Evolutionary conservation across 2,797 vertebrate genomes (phyloP).

Genomic region (Argentina silus): DNA sequence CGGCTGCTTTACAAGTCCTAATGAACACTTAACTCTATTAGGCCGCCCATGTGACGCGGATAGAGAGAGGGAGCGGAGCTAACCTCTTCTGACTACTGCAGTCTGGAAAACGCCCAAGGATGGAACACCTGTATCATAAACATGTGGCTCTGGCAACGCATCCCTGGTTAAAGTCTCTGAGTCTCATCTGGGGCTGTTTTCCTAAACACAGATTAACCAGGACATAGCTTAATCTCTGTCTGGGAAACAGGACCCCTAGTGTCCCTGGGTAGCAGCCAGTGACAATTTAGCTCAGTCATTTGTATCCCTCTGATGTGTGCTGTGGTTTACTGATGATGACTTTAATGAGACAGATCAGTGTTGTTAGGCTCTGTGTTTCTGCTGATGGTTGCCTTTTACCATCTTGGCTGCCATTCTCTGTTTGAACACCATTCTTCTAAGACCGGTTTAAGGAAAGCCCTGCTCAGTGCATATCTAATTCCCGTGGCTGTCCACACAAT

Average conservation of each 20-base stretch:
- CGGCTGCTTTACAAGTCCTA: constrained; percentile 49
- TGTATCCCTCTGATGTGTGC: constrained; percentile 53
- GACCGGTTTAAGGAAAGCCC: constrained; percentile 34
- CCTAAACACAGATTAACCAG: no score
- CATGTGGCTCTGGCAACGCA: not conserved
- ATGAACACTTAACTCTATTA: constrained; percentile 54
- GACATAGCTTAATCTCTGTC: no score
- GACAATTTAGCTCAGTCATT: constrained; percentile 55
- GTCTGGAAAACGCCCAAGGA: not conserved
- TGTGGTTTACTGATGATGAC: constrained; percentile 66
- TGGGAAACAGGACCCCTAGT: no score
- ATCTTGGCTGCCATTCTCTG: constrained; percentile 23
- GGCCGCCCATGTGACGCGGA: constrained; percentile 48
- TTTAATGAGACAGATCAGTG: constrained; percentile 69
- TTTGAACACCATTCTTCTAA: not conserved
- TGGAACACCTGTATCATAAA: not conserved
- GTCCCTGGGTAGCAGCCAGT: no score
- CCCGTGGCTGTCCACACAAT: constrained; percentile 39
- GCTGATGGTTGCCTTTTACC: constrained; percentile 51
- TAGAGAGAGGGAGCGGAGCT: not conserved
- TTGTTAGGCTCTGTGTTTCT: constrained; percentile 62
- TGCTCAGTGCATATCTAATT: constrained; percentile 40
- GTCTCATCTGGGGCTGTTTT: no score
- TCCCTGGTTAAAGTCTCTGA: not conserved
- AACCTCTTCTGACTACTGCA: not conserved